Conservation (phyloP, 2,797 vertebrate genomes). For the Myoxocephalus aenaeus region DNA sequence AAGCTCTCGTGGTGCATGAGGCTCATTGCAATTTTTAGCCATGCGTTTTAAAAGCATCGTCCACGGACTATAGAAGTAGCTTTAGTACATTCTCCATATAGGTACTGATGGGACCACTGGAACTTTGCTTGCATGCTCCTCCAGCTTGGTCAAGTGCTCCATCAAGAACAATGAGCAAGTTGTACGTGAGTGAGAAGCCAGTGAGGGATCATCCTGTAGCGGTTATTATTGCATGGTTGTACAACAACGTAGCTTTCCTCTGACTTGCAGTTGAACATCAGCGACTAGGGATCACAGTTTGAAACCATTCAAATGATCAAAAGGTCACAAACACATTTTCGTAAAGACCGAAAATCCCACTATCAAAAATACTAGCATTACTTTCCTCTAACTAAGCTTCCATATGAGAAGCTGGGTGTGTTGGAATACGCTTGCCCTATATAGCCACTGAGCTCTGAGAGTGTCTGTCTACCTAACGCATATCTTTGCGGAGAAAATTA, state of each 20-base stretch:
- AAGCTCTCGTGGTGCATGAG: neutral
- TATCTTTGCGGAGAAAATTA: too few relatives aligned
- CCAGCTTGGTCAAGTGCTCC: conserved; percentile 13
- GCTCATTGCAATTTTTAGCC: neutral
- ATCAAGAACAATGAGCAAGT: conserved; percentile 42
- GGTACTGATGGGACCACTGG: conserved; percentile 6
- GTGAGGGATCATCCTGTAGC: neutral
- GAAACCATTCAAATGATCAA: neutral
- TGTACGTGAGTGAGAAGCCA: neutral
- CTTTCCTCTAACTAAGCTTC: too few relatives aligned
- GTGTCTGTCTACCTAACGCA: too few relatives aligned
- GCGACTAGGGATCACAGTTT: neutral
- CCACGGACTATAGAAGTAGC: neutral
- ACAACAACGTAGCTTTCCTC: neutral
- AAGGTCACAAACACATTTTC: too few relatives aligned
- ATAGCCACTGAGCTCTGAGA: too few relatives aligned
- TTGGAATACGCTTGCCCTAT: too few relatives aligned
- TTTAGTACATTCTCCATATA: conserved; percentile 9
- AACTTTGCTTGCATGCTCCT: conserved; percentile 21
- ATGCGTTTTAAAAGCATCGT: conserved; percentile 1
- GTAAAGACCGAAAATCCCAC: too few relatives aligned
- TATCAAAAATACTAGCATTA: too few relatives aligned
- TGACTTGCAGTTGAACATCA: neutral
- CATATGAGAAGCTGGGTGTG: too few relatives aligned
- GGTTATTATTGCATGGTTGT: neutral